These are phyloP conservation scores for Acanthurus lineatus DNA, from an alignment of 2,797 vertebrate species.

Conservation along the genomic window DNA sequence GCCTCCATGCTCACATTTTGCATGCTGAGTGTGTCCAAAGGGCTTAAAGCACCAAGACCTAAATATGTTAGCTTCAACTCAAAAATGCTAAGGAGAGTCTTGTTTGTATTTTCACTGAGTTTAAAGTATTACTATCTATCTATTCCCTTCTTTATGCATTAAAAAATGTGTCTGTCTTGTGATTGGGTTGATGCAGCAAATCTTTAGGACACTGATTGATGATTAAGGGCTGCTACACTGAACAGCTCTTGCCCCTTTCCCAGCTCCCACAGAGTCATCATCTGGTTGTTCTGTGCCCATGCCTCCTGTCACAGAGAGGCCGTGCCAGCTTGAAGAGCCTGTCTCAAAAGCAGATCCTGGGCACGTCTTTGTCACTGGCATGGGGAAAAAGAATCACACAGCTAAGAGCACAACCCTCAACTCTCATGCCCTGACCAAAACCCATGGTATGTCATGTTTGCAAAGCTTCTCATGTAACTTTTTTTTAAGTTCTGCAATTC, in stretches of 20 bases:
- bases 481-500: no score
- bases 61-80: background rate
- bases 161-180: conserved; percentile 20
- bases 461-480: conserved; percentile 7
- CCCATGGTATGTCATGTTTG: conserved; percentile 4
- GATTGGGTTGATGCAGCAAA: conserved; percentile 28
- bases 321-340: conserved; percentile 60
- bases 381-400: conserved; percentile 28
- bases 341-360: conserved; percentile 51
- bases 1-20: background rate
- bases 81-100: background rate
- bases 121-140: background rate
- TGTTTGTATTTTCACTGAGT: background rate
- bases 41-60: background rate
- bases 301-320: conserved; percentile 69
- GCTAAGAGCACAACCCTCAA: conserved; percentile 25
- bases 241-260: conserved; percentile 54
- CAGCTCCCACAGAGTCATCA: conserved; percentile 70
- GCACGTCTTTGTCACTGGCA: conserved; percentile 55
- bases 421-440: conserved; percentile 23
- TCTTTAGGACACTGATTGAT: conserved; percentile 57
- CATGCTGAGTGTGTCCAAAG: background rate
- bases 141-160: background rate
- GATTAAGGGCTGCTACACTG: conserved; percentile 49
- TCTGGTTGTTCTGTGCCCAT: conserved; percentile 66